A percentile compares a stretch with the other conserved stretches of the same genome.
These are phyloP conservation scores for Bufo gargarizans DNA, from an alignment of 2,113 vertebrate genomes.

Conservation along the genomic window DNA sequence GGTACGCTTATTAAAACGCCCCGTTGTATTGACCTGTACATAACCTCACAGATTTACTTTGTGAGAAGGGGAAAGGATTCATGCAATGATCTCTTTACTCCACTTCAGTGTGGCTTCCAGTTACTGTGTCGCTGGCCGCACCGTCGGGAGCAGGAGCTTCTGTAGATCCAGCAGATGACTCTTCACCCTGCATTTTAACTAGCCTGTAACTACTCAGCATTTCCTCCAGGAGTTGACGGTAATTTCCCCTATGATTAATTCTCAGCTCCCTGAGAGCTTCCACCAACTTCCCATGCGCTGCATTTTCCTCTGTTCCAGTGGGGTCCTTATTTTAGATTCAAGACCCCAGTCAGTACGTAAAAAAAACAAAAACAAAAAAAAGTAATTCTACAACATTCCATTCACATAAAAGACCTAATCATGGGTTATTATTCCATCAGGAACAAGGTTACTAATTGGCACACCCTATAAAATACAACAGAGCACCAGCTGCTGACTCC, in stretches of 20 bases:
- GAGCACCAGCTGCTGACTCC: too few species aligned
- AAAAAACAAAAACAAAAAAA: slow-evolving; percentile 71
- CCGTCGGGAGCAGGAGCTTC: slow-evolving; percentile 65
- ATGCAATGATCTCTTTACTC: slow-evolving; percentile 52
- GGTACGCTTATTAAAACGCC: neutral
- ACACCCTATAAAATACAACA: too few species aligned
- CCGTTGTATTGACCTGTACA: neutral
- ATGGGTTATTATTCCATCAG: neutral
- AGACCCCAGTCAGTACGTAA: slow-evolving; percentile 83
- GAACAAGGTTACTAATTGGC: too few species aligned
- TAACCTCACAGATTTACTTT: neutral
- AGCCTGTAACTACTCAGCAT: slow-evolving; percentile 87
- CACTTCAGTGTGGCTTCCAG: slow-evolving; percentile 66
- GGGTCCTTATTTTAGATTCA: slow-evolving; percentile 87
- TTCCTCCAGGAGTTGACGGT: slow-evolving; percentile 94
- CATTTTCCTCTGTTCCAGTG: slow-evolving; percentile 76
- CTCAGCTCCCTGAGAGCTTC: slow-evolving; percentile 97
- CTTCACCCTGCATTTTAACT: slow-evolving; percentile 78
- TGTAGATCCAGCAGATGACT: slow-evolving; percentile 67
- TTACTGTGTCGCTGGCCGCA: slow-evolving; percentile 62
- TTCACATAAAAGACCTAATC: slow-evolving; percentile 40
- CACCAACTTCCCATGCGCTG: slow-evolving; percentile 89
- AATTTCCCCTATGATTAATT: slow-evolving; percentile 96
- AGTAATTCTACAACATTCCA: slow-evolving; percentile 58
- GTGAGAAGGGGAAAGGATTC: neutral